Percentiles rank a stretch among this genome's conserved stretches.
phyloP scores from a whole-genome alignment of 2,888 invertebrate genomes.

The Hybos culiciformis region DNA sequence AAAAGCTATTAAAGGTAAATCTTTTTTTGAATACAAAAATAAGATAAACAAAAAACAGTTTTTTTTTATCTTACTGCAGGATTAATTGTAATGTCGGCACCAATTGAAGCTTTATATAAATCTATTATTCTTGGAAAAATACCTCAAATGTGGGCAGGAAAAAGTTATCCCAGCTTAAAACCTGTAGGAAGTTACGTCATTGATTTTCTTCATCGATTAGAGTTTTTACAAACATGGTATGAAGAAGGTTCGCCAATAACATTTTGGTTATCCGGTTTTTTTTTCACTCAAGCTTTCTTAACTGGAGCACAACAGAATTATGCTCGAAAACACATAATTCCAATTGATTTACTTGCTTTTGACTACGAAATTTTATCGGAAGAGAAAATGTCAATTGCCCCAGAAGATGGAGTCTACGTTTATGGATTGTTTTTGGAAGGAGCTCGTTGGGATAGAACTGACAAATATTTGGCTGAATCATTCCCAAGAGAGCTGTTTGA shows the following conservation, averaged over 20 bases:
- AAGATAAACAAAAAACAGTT: too few species aligned
- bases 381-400: slow-evolving; percentile 25
- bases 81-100: slow-evolving; percentile 70
- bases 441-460: slow-evolving; percentile 66
- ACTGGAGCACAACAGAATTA: slow-evolving; percentile 89
- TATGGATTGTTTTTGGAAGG: slow-evolving; percentile 76
- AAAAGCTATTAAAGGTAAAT: slow-evolving; percentile 74
- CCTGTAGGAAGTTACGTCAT: slow-evolving; percentile 75
- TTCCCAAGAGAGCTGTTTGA: slow-evolving; percentile 74
- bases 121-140: slow-evolving; percentile 73
- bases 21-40: too few species aligned
- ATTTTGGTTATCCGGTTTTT: slow-evolving; percentile 90
- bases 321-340: slow-evolving; percentile 80
- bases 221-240: slow-evolving; percentile 75
- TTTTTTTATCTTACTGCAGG: slow-evolving; percentile 50
- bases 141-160: slow-evolving; percentile 68
- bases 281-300: slow-evolving; percentile 88
- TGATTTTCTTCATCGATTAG: slow-evolving; percentile 69
- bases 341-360: slow-evolving; percentile 75
- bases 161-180: slow-evolving; percentile 85
- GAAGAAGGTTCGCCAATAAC: slow-evolving; percentile 63
- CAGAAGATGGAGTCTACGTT: slow-evolving; percentile 62
- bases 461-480: slow-evolving; percentile 59
- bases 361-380: slow-evolving; percentile 55
- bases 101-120: slow-evolving; percentile 71